Evolutionary conservation across 2,888 invertebrate genomes (phyloP).

Genomic region (Doris montereyensis): DNA sequence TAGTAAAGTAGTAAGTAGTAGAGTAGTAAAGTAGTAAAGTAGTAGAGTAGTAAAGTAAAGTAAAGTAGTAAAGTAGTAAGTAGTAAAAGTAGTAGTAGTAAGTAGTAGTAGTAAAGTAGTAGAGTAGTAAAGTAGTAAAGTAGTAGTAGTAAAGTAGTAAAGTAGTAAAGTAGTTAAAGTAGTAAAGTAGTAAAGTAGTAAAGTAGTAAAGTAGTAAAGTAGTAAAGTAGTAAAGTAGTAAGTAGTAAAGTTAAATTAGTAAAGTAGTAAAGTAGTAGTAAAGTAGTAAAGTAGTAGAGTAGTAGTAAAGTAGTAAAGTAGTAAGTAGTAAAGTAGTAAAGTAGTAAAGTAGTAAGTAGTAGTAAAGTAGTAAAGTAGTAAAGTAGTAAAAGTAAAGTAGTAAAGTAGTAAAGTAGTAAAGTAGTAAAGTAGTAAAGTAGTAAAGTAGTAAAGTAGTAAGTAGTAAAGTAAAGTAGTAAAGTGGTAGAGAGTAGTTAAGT

Average conservation of each 20-base stretch:
- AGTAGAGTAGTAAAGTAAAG: neutral
- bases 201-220: no score
- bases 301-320: neutral
- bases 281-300: constrained; percentile 4
- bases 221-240: constrained; percentile 14
- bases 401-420: neutral
- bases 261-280: constrained; percentile 14
- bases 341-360: neutral
- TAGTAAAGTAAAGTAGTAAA: neutral
- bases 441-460: neutral
- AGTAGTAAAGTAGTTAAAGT: no score
- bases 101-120: neutral
- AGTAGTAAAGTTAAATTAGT: constrained; percentile 2
- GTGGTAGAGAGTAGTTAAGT: neutral
- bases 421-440: neutral
- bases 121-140: neutral
- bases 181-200: neutral
- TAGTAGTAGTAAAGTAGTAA: no score
- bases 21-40: constrained; percentile 3
- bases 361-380: neutral
- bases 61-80: neutral
- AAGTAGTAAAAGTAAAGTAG: neutral
- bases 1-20: constrained; percentile 17
- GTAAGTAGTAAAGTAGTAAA: neutral
- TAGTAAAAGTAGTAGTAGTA: neutral